Evolutionary conservation across 2,888 invertebrate species (phyloP).

Genomic region (Pseudococcus longispinus): DNA sequence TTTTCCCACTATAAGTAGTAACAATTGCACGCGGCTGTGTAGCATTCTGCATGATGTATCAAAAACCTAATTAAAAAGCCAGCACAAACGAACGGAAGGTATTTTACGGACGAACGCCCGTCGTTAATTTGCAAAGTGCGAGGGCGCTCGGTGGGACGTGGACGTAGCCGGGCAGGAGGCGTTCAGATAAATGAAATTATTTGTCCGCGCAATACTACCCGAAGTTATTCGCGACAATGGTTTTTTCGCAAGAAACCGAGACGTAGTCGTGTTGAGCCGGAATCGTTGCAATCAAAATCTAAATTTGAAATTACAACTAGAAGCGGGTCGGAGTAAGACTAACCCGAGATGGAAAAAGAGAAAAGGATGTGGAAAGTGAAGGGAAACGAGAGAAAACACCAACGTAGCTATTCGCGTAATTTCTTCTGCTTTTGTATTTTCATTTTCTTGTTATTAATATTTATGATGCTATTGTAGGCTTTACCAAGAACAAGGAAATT

Average conservation of each 20-base stretch:
- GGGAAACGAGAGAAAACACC: background rate
- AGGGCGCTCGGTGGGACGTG: background rate
- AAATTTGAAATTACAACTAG: slow-evolving; percentile 51
- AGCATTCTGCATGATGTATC: slow-evolving; percentile 34
- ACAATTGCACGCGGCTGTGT: slow-evolving; percentile 12
- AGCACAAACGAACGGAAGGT: slow-evolving; percentile 25
- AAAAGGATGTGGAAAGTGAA: background rate
- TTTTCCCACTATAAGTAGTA: slow-evolving; percentile 37
- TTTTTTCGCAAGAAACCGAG: background rate
- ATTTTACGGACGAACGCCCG: slow-evolving; percentile 43
- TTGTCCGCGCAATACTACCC: background rate
- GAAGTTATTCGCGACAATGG: slow-evolving; percentile 31
- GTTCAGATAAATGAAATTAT: slow-evolving; percentile 33
- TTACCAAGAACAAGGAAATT: slow-evolving; percentile 18
- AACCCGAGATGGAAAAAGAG: background rate
- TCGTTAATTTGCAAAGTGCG: slow-evolving; percentile 38
- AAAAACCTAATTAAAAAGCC: slow-evolving; percentile 46
- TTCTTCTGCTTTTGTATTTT: slow-evolving; percentile 53
- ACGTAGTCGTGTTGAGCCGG: background rate
- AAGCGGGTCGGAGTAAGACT: background rate
- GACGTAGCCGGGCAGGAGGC: background rate
- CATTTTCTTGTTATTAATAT: slow-evolving; percentile 56
- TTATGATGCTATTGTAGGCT: slow-evolving; percentile 51
- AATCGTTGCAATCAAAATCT: slow-evolving; percentile 50
- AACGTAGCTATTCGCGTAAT: background rate